Evolutionary conservation across 2,113 vertebrate species (phyloP).

Genomic region (Ranitomeya imitator): DNA sequence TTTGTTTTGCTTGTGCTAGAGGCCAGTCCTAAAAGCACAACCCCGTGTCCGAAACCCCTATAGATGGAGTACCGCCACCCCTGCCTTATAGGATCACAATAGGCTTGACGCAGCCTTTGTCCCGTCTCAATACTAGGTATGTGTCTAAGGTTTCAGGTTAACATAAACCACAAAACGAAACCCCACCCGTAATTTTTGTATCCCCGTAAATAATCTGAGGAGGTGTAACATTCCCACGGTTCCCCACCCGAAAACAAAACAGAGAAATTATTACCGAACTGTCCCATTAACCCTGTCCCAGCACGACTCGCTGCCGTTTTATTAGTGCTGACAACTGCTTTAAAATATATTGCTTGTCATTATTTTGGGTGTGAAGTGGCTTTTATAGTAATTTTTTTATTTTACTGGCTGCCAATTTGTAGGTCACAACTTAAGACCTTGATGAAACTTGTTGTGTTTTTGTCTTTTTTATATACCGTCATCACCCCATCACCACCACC

Average conservation of each 20-base stretch:
- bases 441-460: too few species aligned
- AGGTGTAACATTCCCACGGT: conserved; percentile 58
- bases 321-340: neutral
- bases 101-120: conserved; percentile 50
- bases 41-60: conserved; percentile 6
- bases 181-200: conserved; percentile 53
- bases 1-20: conserved; percentile 11
- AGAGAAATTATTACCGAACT: conserved; percentile 13
- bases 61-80: conserved; percentile 46
- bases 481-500: too few species aligned
- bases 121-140: conserved; percentile 51
- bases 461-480: too few species aligned
- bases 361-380: neutral
- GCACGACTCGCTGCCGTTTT: neutral
- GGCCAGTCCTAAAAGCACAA: conserved; percentile 28
- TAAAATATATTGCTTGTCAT: neutral
- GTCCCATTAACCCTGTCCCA: conserved; percentile 48
- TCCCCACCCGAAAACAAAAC: conserved; percentile 55
- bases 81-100: conserved; percentile 40
- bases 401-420: neutral
- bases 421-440: neutral
- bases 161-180: conserved; percentile 56
- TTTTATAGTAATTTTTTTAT: neutral
- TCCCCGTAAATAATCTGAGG: conserved; percentile 55
- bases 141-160: conserved; percentile 57